Evolutionary conservation across 35 echinoderm and acorn worm species (phyloP).

Genomic region (Holothuria glaberrima): DNA sequence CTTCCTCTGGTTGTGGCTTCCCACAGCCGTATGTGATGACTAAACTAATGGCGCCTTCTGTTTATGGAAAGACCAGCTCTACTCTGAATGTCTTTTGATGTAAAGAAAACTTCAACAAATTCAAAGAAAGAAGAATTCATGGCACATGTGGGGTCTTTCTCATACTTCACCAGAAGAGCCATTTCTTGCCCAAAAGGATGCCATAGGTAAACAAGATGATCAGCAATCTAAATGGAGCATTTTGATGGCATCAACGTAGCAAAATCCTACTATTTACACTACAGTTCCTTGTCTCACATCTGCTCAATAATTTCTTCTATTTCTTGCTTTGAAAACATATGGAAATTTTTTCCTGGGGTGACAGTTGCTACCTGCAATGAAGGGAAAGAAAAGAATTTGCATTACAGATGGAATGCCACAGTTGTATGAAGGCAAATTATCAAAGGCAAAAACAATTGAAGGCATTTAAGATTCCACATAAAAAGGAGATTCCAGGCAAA

Average conservation of each 20-base stretch:
- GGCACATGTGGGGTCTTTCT: too few relatives aligned
- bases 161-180: too few relatives aligned
- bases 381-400: background rate
- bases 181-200: background rate
- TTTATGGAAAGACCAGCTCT: too few relatives aligned
- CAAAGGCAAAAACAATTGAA: too few relatives aligned
- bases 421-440: background rate
- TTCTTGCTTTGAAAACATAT: constrained; percentile 98
- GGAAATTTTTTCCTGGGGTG: constrained; percentile 82
- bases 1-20: too few relatives aligned
- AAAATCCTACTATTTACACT: background rate
- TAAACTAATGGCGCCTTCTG: too few relatives aligned
- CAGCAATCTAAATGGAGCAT: background rate
- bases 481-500: too few relatives aligned
- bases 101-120: too few relatives aligned
- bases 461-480: too few relatives aligned
- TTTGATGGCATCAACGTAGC: background rate
- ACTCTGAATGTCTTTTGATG: too few relatives aligned
- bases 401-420: background rate
- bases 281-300: constrained; percentile 58
- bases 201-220: background rate
- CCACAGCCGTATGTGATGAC: too few relatives aligned
- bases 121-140: too few relatives aligned
- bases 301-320: constrained; percentile 91
- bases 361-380: constrained; percentile 86